These are phyloP conservation scores for Acholoe squamosa DNA, from an alignment of 2,888 invertebrate species.

Conservation along the genomic window DNA sequence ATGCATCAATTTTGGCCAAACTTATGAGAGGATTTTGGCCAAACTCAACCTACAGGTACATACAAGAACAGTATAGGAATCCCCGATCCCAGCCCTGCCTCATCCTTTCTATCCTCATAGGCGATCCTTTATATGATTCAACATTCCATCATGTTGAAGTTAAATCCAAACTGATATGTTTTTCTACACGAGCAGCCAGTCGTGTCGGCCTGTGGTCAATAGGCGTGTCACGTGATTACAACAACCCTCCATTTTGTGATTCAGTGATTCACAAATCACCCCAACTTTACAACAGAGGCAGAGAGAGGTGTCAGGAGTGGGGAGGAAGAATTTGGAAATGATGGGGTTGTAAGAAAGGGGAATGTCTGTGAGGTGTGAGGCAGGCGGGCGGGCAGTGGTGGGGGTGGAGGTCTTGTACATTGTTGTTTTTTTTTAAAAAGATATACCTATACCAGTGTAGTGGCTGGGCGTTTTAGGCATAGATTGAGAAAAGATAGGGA, in stretches of 20 bases:
- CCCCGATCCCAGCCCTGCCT: too few relatives aligned
- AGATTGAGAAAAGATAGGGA: too few relatives aligned
- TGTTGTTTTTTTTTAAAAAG: too few relatives aligned
- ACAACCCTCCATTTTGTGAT: constrained; percentile 32
- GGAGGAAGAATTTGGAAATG: neutral
- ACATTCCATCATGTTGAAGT: too few relatives aligned
- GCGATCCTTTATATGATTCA: too few relatives aligned
- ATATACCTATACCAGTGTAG: too few relatives aligned
- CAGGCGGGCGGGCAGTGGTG: neutral
- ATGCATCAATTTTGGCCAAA: too few relatives aligned
- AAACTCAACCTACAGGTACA: too few relatives aligned
- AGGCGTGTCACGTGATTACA: constrained; percentile 40
- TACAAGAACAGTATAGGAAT: too few relatives aligned
- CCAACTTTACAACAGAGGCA: neutral
- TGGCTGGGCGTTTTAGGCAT: too few relatives aligned
- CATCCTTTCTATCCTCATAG: too few relatives aligned
- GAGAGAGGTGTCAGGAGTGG: neutral
- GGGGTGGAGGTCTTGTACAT: neutral
- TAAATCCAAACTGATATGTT: neutral
- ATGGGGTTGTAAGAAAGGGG: neutral
- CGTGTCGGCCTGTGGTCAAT: neutral
- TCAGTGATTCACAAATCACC: neutral
- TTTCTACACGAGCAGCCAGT: constrained; percentile 16
- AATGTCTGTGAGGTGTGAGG: neutral
- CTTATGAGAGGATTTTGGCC: too few relatives aligned